Percentiles rank a stretch among this genome's conserved stretches.
phyloP scores from a whole-genome alignment of 1,140 invertebrate species.

The Lepidostoma basale region DNA sequence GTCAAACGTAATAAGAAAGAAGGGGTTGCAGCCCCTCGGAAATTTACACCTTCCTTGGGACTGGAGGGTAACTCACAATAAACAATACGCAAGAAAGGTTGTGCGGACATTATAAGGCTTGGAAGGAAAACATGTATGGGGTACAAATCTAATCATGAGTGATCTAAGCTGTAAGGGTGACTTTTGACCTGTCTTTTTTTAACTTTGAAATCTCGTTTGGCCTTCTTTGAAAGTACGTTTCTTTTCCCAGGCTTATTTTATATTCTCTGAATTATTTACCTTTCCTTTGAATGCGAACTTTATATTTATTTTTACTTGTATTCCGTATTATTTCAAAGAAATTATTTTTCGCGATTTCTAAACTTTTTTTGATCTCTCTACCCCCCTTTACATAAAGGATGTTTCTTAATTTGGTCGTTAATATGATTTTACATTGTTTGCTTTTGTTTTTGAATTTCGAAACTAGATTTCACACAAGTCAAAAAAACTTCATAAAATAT shows the following conservation, averaged over 20 bases:
- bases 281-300: slow-evolving; percentile 8
- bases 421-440: no score
- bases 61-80: slow-evolving; percentile 22
- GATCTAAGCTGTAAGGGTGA: slow-evolving; percentile 1
- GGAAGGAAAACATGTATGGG: slow-evolving; percentile 1
- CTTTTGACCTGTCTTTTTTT: slow-evolving; percentile 14
- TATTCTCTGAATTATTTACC: slow-evolving; percentile 7
- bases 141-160: slow-evolving; percentile 28
- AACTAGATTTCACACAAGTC: no score
- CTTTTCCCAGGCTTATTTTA: slow-evolving; percentile 20
- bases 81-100: slow-evolving; percentile 28
- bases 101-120: slow-evolving; percentile 19
- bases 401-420: no score
- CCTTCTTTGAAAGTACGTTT: slow-evolving; percentile 3
- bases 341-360: not conserved
- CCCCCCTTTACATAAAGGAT: no score
- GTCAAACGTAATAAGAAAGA: slow-evolving; percentile 45
- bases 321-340: not conserved
- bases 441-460: no score
- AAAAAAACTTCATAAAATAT: no score
- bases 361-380: no score
- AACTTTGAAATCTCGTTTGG: not conserved
- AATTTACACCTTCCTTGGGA: slow-evolving; percentile 41
- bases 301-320: not conserved
- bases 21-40: slow-evolving; percentile 41